Evolutionary conservation across 2,113 vertebrate species (phyloP).

Genomic region (Regulus satrapa): DNA sequence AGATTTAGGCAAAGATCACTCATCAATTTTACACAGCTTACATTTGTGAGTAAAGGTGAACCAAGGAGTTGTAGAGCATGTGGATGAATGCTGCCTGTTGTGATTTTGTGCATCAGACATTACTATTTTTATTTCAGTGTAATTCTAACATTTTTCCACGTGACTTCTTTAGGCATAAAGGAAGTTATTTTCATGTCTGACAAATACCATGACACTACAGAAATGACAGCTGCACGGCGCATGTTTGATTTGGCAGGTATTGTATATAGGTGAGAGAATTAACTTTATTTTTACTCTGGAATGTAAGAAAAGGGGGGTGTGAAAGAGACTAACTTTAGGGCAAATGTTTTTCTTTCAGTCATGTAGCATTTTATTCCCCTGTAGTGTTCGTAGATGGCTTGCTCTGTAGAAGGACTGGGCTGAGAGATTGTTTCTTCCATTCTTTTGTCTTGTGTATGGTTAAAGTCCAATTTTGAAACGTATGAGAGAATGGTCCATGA

Average conservation of each 20-base stretch:
- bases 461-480: not conserved
- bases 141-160: not conserved
- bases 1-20: not conserved
- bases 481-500: not conserved
- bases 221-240: conserved; percentile 85
- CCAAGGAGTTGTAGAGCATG: not conserved
- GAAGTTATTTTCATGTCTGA: conserved; percentile 93
- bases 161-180: conserved; percentile 81
- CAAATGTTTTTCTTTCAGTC: not conserved
- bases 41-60: not conserved
- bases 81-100: not conserved
- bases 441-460: not conserved
- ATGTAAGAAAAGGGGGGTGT: not conserved
- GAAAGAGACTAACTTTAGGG: not conserved
- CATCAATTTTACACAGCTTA: not conserved
- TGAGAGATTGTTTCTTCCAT: not conserved
- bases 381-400: not conserved
- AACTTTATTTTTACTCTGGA: not conserved
- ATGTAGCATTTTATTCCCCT: not conserved
- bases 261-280: conserved; percentile 77
- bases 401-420: not conserved
- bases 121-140: not conserved
- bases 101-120: not conserved
- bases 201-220: conserved; percentile 85
- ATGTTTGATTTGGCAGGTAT: conserved; percentile 84